Base-by-base conservation (phyloP, 2,797 vertebrate species). In the Xenopus petersii region DNA sequence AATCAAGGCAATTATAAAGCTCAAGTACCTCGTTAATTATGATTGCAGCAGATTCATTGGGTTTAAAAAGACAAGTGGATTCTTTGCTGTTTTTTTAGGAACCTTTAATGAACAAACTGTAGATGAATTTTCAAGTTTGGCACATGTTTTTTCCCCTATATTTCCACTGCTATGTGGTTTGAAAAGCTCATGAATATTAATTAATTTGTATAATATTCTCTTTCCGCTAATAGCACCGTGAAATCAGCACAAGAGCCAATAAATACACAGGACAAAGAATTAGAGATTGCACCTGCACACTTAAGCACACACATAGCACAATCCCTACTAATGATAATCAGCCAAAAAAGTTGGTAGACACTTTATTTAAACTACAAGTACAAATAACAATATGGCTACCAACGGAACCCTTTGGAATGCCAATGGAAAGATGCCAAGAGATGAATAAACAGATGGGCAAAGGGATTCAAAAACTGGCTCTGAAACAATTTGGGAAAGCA, bases 101-200 rank as follows among this genome's bases (percentile, higher is more conserved):
- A 67, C 65, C 56, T 68, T 70, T 73, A 78, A 78, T 78, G 75
- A 64, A 78, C 36, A 78, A 78, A 73, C 69, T 64, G 70, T 78
- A 69, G 24, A 64, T 24, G 12, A 33, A 60, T 46, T 62, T 64
- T 64, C 33, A 58, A 73, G 36, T 78, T 46, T 13, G 65, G 64
- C 33, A 17, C 21, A 56, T 47, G 59, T 62, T 51, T 65, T 33
- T 33, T 33, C 60, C 55, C n/a, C 17, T 48, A 5, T 56, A 4
- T 42, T 68, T 10, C 24, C 26, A 15, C 26, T 68, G 21, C 6
- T 13, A 49, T 7, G 47, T 78, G 67, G 7, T 56, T 56, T 51
- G 16, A 49, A 42, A 63, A 58, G 15, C 65, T 73, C 65, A 78
- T 78, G 75, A 73, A 78, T 78, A 78, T 78, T 64, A 51, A 78